phyloP scores from a whole-genome alignment of 2,888 invertebrate genomes.

The Leistus spinibarbis region DNA sequence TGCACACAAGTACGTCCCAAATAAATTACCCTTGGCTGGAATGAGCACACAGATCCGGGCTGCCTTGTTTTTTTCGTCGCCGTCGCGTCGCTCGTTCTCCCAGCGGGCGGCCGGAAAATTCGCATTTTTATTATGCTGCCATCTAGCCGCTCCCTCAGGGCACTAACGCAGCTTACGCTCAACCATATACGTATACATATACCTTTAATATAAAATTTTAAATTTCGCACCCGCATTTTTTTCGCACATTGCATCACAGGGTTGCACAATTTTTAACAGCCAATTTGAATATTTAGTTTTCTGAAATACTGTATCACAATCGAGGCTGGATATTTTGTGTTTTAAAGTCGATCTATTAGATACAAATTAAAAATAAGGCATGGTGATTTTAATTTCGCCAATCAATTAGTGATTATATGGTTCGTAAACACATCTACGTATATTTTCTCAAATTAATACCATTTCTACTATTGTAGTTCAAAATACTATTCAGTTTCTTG shows the following conservation, averaged over 20 bases:
- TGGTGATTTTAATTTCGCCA: no score
- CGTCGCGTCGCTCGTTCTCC: no score
- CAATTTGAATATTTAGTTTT: no score
- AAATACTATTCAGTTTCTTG: no score
- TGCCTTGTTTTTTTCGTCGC: neutral
- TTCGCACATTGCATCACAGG: neutral
- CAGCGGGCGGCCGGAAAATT: neutral
- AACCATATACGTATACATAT: neutral
- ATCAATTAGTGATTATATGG: no score
- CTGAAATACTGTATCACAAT: no score
- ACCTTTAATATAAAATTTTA: neutral
- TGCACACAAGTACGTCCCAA: neutral
- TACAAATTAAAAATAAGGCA: no score
- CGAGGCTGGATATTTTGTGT: no score
- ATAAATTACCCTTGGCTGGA: neutral
- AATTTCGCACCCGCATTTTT: neutral
- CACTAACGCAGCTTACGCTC: neutral
- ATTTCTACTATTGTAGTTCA: no score
- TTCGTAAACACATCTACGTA: no score
- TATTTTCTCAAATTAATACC: no score
- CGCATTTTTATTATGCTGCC: neutral
- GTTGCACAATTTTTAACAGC: neutral
- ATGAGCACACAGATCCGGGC: neutral
- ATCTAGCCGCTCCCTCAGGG: neutral
- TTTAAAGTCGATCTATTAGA: no score